Percentiles rank a stretch among this genome's conserved stretches.
Conservation (phyloP, 2,113 vertebrate genomes). For the Perca schrenkii region DNA sequence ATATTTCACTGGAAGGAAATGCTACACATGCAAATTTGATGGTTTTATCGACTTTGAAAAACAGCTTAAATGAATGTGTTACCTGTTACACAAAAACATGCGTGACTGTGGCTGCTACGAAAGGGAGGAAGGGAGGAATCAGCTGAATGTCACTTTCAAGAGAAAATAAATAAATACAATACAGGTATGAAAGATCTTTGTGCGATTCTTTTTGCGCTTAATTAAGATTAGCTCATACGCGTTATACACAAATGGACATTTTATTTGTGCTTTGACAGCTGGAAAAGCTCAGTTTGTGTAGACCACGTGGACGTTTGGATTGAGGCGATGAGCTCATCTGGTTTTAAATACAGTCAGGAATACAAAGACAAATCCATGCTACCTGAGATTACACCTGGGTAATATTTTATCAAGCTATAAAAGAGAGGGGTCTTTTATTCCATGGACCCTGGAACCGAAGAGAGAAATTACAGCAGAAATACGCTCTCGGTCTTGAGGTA, state of each 20-base stretch:
- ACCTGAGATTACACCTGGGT: constrained; percentile 70
- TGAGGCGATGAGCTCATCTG: constrained; percentile 64
- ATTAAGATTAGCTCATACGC: neutral
- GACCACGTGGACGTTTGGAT: constrained; percentile 46
- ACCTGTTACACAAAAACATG: constrained; percentile 3
- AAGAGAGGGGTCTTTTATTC: constrained; percentile 59
- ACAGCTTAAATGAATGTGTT: neutral
- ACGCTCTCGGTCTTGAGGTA: constrained; percentile 69
- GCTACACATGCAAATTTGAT: neutral
- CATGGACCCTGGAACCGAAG: constrained; percentile 48
- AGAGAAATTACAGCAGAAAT: constrained; percentile 64
- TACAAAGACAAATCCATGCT: constrained; percentile 60
- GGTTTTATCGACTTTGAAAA: neutral
- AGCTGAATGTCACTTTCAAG: neutral
- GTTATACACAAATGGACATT: neutral
- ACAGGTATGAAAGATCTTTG: neutral
- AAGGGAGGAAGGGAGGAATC: neutral
- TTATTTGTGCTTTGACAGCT: neutral
- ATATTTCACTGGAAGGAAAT: constrained; percentile 2
- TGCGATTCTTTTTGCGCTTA: neutral
- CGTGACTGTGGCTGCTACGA: neutral
- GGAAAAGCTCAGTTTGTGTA: constrained; percentile 18
- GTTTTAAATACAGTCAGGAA: constrained; percentile 51
- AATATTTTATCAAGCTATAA: constrained; percentile 74
- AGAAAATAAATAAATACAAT: neutral